Conservation (phyloP, 2,797 vertebrate genomes). For the Neosalanx taihuensis region DNA sequence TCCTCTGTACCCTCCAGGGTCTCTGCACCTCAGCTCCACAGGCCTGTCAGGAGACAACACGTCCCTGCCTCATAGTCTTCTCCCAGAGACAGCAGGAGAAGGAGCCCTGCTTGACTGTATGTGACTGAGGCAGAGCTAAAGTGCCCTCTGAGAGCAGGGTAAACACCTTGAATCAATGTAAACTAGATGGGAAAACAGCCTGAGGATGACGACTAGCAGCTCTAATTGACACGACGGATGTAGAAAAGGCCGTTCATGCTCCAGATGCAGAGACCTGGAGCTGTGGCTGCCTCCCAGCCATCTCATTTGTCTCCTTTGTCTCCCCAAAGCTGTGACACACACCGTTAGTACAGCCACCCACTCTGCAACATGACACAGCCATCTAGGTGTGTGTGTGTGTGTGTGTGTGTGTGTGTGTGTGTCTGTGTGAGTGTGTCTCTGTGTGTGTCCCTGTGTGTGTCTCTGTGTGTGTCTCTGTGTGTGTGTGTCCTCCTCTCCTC, state of each 20-base stretch:
- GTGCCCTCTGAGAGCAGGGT: conserved; percentile 23
- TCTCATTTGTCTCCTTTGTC: conserved; percentile 69
- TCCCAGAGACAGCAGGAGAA: not conserved
- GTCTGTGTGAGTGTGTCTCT: not conserved
- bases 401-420: not conserved
- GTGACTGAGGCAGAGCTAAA: conserved; percentile 10
- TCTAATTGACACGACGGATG: conserved; percentile 55
- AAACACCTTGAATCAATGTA: conserved; percentile 49
- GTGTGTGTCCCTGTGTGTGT: not conserved
- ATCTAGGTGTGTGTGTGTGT: conserved; percentile 39
- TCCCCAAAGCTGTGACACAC: conserved; percentile 53
- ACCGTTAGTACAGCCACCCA: conserved; percentile 52
- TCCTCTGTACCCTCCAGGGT: conserved; percentile 34
- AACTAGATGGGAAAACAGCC: conserved; percentile 46
- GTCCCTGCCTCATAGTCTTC: not conserved
- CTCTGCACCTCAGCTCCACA: conserved; percentile 25
- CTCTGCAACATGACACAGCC: conserved; percentile 53
- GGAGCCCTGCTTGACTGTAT: too few species aligned
- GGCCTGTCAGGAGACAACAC: conserved; percentile 41
- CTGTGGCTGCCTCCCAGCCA: conserved; percentile 57
- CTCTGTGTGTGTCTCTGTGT: not conserved
- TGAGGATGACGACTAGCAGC: conserved; percentile 42
- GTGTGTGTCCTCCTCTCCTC: conserved; percentile 16
- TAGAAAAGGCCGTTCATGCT: conserved; percentile 49
- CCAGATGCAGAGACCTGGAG: conserved; percentile 50